Evolutionary conservation across 1,140 invertebrate species (phyloP).

Genomic region (Hylaeus anthracinus): DNA sequence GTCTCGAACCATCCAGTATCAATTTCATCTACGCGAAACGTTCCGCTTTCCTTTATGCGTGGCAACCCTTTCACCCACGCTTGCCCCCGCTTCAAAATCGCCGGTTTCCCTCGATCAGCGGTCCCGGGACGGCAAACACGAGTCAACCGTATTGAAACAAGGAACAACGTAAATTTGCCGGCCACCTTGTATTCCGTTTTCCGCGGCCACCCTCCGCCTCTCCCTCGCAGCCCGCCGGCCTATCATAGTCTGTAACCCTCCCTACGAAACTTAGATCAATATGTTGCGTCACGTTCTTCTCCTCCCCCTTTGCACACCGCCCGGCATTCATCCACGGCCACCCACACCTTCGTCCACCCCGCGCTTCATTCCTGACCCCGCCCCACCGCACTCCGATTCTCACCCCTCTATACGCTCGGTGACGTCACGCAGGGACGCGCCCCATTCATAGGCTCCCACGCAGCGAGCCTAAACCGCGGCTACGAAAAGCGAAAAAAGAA

Average conservation of each 20-base stretch:
- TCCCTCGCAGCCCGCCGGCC: slow-evolving; percentile 9
- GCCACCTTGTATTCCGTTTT: slow-evolving; percentile 62
- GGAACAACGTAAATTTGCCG: slow-evolving; percentile 60
- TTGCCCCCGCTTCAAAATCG: neutral
- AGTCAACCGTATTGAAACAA: slow-evolving; percentile 29
- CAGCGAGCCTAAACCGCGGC: slow-evolving; percentile 61
- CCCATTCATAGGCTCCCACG: slow-evolving; percentile 77
- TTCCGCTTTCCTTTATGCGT: neutral
- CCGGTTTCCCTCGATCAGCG: slow-evolving; percentile 1
- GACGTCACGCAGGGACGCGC: slow-evolving; percentile 78
- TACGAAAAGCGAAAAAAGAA: slow-evolving; percentile 31
- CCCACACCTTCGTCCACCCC: slow-evolving; percentile 48
- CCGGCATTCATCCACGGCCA: slow-evolving; percentile 53
- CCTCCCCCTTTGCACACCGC: slow-evolving; percentile 57
- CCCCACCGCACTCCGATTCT: neutral
- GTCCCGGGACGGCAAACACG: slow-evolving; percentile 6
- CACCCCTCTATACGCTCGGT: slow-evolving; percentile 49
- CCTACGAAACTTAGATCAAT: slow-evolving; percentile 78
- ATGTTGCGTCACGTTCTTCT: slow-evolving; percentile 77
- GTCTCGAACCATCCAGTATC: neutral
- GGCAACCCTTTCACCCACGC: neutral
- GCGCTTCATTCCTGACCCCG: slow-evolving; percentile 41
- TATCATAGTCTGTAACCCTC: slow-evolving; percentile 48
- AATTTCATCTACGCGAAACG: neutral
- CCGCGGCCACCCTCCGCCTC: slow-evolving; percentile 9